Evolutionary conservation across 2,888 invertebrate species (phyloP), one percentile per base, ranked within the genome.

Genomic region (Conus canariensis): DNA sequence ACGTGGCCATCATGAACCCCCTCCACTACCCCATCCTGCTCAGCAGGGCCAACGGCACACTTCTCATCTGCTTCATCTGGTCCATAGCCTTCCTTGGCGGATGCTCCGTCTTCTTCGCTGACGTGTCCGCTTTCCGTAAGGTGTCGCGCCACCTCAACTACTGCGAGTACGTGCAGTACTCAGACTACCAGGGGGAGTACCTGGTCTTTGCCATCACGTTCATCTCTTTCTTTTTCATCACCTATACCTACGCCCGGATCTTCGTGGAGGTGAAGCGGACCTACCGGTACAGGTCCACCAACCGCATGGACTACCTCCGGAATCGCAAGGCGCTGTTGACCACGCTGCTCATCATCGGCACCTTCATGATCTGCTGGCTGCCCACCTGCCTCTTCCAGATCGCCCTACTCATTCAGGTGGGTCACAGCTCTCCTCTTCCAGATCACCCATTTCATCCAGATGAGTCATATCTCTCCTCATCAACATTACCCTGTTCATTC

Each of bases 361-460:
- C 94, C 56, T 95, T 95, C 89, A 90, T 92, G 10, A 82, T 94
- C 10, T 95, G 95, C 83, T 95, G 95, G 95, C 88, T 95, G 60
- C 95, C 95, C 7, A 93, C 93, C 82, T 93, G 93, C 88, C 91
- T 94, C 12, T 94, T 94, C 88, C 93, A 94, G 89, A 91, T 93
- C 19, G 91, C 92, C 9, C 91, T 94, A 89, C 91, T 94, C 14
- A 92, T 94, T 19, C 93, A 94, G 88, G 89, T 89, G 9, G 22
- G 74, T 25, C 58, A 25, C 85, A n/a, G 14, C 82, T 83, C 82
- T 83, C 82, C 22, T 58, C 82, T 56, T 30, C 82, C 19, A 16
- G 6, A 9, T 80, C 80, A 22, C 30, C 3, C 30, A 45, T 45
- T 45, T 45, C 45, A 45, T 4, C 45, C 45, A 45, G 4, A 4